phyloP scores from a whole-genome alignment of 2,888 invertebrate genomes.

The Andrena dorsata region DNA sequence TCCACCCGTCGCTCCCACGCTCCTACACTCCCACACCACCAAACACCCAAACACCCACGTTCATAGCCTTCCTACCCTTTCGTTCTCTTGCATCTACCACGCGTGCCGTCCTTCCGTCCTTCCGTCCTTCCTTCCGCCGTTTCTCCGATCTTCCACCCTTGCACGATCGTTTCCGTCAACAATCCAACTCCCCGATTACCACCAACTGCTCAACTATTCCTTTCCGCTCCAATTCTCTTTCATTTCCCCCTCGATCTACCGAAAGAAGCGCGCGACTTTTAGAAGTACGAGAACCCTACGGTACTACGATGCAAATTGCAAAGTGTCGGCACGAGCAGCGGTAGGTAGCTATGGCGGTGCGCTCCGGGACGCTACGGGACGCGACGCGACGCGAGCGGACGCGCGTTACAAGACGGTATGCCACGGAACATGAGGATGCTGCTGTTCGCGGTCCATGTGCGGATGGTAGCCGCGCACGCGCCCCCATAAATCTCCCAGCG shows the following conservation, averaged over 20 bases:
- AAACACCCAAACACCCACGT: conserved; percentile 15
- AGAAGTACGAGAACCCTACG: too few species aligned
- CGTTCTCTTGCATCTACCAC: conserved; percentile 4
- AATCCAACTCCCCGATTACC: conserved; percentile 14
- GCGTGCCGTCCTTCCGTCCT: conserved; percentile 31
- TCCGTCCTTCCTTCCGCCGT: not conserved
- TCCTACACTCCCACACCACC: conserved; percentile 15
- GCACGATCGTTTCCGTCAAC: not conserved
- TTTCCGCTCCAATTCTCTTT: not conserved
- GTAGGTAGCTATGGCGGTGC: too few species aligned
- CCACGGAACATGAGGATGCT: conserved; percentile 22
- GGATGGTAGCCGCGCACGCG: conserved; percentile 66
- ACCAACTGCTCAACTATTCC: not conserved
- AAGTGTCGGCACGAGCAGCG: too few species aligned
- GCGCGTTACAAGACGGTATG: conserved; percentile 30
- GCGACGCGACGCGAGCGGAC: not conserved
- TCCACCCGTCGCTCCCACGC: conserved; percentile 26
- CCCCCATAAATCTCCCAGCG: conserved; percentile 67
- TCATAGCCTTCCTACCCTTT: conserved; percentile 16
- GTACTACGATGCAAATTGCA: too few species aligned
- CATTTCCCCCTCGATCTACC: not conserved
- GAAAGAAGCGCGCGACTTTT: too few species aligned
- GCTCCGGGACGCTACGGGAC: not conserved
- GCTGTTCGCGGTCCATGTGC: conserved; percentile 47
- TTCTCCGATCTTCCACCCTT: not conserved